Evolutionary conservation across 92 coral and sea anemone genomes (phyloP), one percentile per base, ranked within the genome.

Genomic region (Epizoanthus fatuus): DNA sequence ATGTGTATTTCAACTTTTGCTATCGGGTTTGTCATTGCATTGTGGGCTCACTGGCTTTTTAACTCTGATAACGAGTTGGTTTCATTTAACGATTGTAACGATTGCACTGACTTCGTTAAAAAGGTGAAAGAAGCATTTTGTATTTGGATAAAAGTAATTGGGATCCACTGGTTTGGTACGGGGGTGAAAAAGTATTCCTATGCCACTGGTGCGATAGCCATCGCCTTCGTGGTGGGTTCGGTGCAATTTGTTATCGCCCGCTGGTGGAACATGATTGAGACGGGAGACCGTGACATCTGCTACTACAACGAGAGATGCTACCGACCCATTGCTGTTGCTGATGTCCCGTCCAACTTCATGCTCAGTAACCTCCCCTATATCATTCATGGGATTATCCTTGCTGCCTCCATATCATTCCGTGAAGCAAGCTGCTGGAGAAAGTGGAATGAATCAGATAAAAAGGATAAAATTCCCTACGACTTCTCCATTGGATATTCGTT

Each of bases 261-360:
- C 39, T 96, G 99, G 99, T 89, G 87, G 19, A 93, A 81, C 53
- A 96, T 96, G 99, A 89, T 94, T 12, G 72, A 88, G 52, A 88
- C 86, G 17, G 99, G 99, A 8, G 69, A 96, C 84, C 98, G 99
- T 19, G 99, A 96, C 52, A 88, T 90, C 25, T 96, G 99, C 76
- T 96, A 94, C 89, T 96, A 96, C 88, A 96, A 96, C 68, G 99
- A 96, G 72, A 80, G 80, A 14, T 96, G 98, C 71, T 96, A 96
- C 88, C 89, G 99, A 35, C 94, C 98, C 11, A 93, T 93, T 20
- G 89, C 96, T 16, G 22, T 88, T 32, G 91, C 90, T 4, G 98
- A 96, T 58, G 53, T 96, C 29, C 99, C 99, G 0, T 96, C 91
- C 16, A 96, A 96, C 79, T 77, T 96, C 81, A 88, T 95, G 91